phyloP scores from a whole-genome alignment of 2,113 vertebrate genomes.

The Bubo scandiacus region DNA sequence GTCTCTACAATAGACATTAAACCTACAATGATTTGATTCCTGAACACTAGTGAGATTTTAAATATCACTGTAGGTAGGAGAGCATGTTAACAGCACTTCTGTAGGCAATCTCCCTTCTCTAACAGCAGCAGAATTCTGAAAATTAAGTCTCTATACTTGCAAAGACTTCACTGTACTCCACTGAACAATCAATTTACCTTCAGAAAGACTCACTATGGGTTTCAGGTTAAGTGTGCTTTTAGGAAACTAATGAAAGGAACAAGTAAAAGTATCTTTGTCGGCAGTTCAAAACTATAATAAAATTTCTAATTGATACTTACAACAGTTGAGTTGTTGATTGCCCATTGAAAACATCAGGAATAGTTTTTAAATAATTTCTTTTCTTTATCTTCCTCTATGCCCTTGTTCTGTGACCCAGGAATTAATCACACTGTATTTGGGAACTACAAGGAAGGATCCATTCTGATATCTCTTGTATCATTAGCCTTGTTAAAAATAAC shows the following conservation, averaged over 20 bases:
- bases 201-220: not conserved
- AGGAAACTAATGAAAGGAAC: not conserved
- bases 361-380: not conserved
- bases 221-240: not conserved
- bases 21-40: not conserved
- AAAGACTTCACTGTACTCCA: not conserved
- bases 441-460: not conserved
- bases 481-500: conserved; percentile 34
- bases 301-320: not conserved
- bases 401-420: not conserved
- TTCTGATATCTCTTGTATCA: not conserved
- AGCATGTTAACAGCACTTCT: not conserved
- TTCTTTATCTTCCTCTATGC: not conserved
- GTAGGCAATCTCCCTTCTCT: not conserved
- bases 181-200: not conserved
- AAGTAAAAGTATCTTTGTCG: not conserved
- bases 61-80: not conserved
- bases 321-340: not conserved
- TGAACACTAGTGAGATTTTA: not conserved
- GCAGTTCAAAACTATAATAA: not conserved
- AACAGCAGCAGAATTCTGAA: not conserved
- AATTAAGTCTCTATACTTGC: not conserved
- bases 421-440: not conserved
- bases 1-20: not conserved
- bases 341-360: not conserved